A percentile compares a stretch with the other conserved stretches of the same genome.
phyloP scores from a whole-genome alignment of 2,888 invertebrate genomes.

The Euplexia lucipara region DNA sequence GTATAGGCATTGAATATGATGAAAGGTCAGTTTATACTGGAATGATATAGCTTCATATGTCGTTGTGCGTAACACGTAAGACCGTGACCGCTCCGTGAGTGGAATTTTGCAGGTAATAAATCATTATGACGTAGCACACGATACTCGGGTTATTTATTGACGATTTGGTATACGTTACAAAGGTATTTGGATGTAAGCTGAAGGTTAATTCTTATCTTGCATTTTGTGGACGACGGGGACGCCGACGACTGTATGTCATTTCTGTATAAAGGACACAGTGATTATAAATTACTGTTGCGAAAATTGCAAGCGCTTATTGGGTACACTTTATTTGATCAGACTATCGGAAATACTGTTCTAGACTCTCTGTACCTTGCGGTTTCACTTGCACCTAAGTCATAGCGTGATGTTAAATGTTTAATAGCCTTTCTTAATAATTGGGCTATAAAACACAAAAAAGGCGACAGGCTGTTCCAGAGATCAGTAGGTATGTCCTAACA shows the following conservation, averaged over 20 bases:
- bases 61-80: slow-evolving; percentile 57
- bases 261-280: background rate
- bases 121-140: slow-evolving; percentile 70
- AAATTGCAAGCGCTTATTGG: background rate
- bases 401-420: too few species aligned
- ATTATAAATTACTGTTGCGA: background rate
- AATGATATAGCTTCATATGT: background rate
- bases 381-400: too few species aligned
- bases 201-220: slow-evolving; percentile 11
- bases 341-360: too few species aligned
- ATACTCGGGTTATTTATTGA: slow-evolving; percentile 54
- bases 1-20: background rate
- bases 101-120: slow-evolving; percentile 77
- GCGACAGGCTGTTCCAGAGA: too few species aligned
- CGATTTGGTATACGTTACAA: slow-evolving; percentile 21
- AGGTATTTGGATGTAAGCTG: slow-evolving; percentile 26
- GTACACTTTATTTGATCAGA: background rate
- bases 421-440: too few species aligned
- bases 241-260: too few species aligned
- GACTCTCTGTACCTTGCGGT: too few species aligned
- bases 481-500: too few species aligned
- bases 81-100: slow-evolving; percentile 61
- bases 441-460: too few species aligned
- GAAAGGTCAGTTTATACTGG: background rate
- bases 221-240: slow-evolving; percentile 6